Evolutionary conservation across 2,797 vertebrate genomes (phyloP).

Genomic region (Lagorchestes hirsutus): DNA sequence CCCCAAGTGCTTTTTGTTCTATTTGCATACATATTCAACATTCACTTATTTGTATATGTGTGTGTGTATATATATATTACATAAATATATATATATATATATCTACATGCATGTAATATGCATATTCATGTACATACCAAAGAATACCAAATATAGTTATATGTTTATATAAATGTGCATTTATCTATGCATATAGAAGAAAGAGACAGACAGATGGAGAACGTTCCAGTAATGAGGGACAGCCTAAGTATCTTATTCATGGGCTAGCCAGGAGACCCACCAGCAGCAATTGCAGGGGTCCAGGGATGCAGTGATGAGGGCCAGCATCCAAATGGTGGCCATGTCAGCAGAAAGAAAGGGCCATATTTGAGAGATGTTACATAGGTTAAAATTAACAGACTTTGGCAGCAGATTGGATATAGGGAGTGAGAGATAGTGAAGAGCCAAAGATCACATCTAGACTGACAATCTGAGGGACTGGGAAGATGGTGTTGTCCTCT

Average conservation of each 20-base stretch:
- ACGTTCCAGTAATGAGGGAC: background rate
- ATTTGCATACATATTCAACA: background rate
- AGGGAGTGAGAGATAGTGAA: background rate
- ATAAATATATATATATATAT: background rate
- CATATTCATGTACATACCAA: background rate
- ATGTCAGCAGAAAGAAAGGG: background rate
- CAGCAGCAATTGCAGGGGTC: background rate
- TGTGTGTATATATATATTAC: background rate
- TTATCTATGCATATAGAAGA: background rate
- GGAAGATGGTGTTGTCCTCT: background rate
- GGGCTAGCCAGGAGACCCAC: background rate
- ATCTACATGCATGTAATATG: background rate
- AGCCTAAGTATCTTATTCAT: background rate
- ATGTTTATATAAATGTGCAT: background rate
- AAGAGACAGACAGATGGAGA: background rate
- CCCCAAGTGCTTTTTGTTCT: background rate
- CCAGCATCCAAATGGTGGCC: background rate
- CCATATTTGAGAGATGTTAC: background rate
- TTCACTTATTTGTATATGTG: background rate
- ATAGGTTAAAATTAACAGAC: background rate
- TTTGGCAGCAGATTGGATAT: background rate
- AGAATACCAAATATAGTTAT: background rate
- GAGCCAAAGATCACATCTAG: background rate
- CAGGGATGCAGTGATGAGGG: background rate
- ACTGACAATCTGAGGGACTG: background rate